Evolutionary conservation across 2,888 invertebrate species (phyloP), one percentile per base, ranked within the genome.

Genomic region (Sclerodermus sp.): DNA sequence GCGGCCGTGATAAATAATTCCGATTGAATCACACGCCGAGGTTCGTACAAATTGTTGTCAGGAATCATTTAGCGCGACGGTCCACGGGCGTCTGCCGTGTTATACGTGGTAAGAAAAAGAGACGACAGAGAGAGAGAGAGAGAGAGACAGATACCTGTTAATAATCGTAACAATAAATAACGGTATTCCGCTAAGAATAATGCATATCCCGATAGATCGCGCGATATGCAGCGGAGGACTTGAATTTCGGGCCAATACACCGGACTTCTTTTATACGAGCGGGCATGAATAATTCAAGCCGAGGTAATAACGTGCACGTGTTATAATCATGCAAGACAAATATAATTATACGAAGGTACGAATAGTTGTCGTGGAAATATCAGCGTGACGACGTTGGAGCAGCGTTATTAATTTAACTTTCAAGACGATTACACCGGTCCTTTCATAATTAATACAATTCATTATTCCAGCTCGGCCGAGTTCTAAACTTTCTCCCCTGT

Each of bases 251-350:
- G 42, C 3, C 17, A 38, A 49, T 49, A 44, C 4, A 3, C 4
- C 10, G 23, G 34, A 6, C 34, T 4, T 34, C 31, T 34, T 14
- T 6, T 34, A 13, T 14, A 34, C 14, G 4, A 4, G 3, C 48
- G 40, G 37, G 49, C 51, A 65, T 65, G 64, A 65, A 65, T 65
- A 62, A 65, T 65, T 67, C 64, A 65, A 50, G 36, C 43, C 57
- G 49, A 61, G 64, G 64, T 65, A 59, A 67, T 66, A 61, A 64
- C 53, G 58, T 61, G 52, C 64, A 62, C 67, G 60, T 67, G 64
- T 62, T 64, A 57, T 64, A 61, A 64, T 61, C 61, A 51, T 46
- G 44, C 61, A 61, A 58, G 58, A 59, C 61, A 66, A 67, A 64
- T 58, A 66, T 64, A 66, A 64, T 64, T 64, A 64, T 47, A 53